A percentile compares a stretch with the other conserved stretches of the same genome.
These are phyloP conservation scores for Dascyllus trimaculatus DNA, from an alignment of 2,113 vertebrate genomes.

Conservation along the genomic window DNA sequence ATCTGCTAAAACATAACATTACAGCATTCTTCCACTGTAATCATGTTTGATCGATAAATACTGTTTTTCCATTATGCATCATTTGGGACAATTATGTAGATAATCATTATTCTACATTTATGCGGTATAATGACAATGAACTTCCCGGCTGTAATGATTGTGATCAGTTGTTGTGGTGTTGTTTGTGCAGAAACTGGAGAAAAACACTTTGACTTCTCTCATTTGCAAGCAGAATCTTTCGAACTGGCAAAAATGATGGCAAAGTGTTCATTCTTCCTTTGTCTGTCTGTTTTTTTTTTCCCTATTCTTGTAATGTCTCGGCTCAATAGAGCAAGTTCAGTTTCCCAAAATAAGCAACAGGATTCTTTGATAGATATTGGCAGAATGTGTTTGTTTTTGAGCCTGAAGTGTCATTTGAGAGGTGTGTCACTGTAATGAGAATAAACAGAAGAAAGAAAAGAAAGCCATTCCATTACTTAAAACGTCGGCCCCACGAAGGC, in stretches of 20 bases:
- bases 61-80: too few species aligned
- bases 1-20: too few species aligned
- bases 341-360: constrained; percentile 10
- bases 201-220: not conserved
- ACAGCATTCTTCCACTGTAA: too few species aligned
- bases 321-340: constrained; percentile 12
- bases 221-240: constrained; percentile 9
- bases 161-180: constrained; percentile 14
- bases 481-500: not conserved
- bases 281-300: not conserved
- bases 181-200: not conserved
- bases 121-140: not conserved
- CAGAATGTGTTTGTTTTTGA: not conserved
- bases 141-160: not conserved
- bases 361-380: constrained; percentile 14
- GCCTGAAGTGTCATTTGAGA: constrained; percentile 3
- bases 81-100: too few species aligned
- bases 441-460: not conserved
- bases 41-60: too few species aligned
- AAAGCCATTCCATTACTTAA: not conserved
- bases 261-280: constrained; percentile 6
- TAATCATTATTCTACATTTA: not conserved
- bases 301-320: not conserved
- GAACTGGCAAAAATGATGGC: constrained; percentile 11
- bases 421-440: not conserved